phyloP scores from a whole-genome alignment of 2,113 vertebrate genomes.

The Brachyistius frenatus region DNA sequence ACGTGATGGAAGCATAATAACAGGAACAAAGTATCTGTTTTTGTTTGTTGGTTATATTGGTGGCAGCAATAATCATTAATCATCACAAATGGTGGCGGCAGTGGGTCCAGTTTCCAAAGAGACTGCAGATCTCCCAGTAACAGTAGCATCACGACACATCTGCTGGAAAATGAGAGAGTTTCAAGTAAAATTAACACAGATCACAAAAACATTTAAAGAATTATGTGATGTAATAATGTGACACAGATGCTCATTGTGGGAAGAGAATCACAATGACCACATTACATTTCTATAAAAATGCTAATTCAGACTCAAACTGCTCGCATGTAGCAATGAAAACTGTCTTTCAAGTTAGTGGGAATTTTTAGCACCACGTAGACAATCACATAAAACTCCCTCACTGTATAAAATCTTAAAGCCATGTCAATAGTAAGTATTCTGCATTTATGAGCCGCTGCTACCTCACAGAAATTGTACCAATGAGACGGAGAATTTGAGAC shows the following conservation, averaged over 20 bases:
- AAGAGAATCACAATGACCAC: conserved; percentile 61
- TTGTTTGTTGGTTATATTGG: conserved; percentile 61
- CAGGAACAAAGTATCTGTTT: conserved; percentile 50
- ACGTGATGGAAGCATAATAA: conserved; percentile 71
- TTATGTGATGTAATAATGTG: conserved; percentile 2
- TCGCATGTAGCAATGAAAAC: conserved; percentile 37
- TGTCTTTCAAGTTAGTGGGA: conserved; percentile 17
- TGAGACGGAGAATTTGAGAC: conserved; percentile 33
- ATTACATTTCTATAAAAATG: conserved; percentile 72
- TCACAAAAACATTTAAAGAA: not conserved
- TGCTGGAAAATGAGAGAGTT: not conserved
- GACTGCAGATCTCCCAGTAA: conserved; percentile 8
- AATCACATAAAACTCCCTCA: conserved; percentile 44
- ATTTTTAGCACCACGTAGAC: conserved; percentile 26
- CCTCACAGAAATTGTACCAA: conserved; percentile 41
- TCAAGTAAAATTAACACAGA: not conserved
- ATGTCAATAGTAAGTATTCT: conserved; percentile 28
- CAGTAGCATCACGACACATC: not conserved
- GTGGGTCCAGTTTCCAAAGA: conserved; percentile 41
- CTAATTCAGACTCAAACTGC: conserved; percentile 50
- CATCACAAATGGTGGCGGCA: conserved; percentile 30
- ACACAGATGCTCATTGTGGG: conserved; percentile 18
- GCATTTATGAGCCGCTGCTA: conserved; percentile 40
- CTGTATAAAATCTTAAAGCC: conserved; percentile 43
- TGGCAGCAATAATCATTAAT: conserved; percentile 51